Evolutionary conservation across 1,140 invertebrate species (phyloP).

Genomic region (Probaryconus sp.): DNA sequence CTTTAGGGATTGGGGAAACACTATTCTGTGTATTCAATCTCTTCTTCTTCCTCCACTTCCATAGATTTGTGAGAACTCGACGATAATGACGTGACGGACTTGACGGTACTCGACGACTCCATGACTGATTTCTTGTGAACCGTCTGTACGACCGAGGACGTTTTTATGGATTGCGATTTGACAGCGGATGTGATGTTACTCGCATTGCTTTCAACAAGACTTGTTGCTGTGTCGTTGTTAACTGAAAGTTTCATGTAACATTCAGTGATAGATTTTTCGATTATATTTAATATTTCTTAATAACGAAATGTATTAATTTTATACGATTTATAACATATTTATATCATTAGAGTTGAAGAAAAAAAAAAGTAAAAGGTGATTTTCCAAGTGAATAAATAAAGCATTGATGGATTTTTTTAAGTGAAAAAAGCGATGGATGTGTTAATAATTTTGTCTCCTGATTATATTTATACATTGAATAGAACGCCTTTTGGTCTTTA

Average conservation of each 20-base stretch:
- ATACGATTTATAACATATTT: not conserved
- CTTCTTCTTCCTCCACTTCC: slow-evolving; percentile 74
- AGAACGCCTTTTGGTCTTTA: no score
- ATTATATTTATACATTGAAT: no score
- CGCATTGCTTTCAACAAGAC: slow-evolving; percentile 71
- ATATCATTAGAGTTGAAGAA: not conserved
- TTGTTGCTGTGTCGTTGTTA: slow-evolving; percentile 65
- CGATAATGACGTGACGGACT: slow-evolving; percentile 68
- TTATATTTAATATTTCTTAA: no score
- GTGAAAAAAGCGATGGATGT: no score
- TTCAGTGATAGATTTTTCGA: no score
- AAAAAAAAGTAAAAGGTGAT: no score
- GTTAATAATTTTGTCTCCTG: no score
- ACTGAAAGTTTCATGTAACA: no score
- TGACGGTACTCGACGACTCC: slow-evolving; percentile 68
- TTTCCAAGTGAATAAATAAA: no score
- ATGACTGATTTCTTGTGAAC: slow-evolving; percentile 69
- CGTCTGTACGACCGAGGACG: slow-evolving; percentile 69
- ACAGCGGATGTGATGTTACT: slow-evolving; percentile 67
- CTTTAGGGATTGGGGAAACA: not conserved
- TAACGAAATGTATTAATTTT: not conserved
- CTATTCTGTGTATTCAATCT: slow-evolving; percentile 70
- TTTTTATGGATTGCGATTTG: slow-evolving; percentile 66
- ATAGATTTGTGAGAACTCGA: slow-evolving; percentile 66
- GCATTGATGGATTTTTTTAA: no score